phyloP scores from a whole-genome alignment of 2,888 invertebrate species.

The Nasonovia ribisnigri region DNA sequence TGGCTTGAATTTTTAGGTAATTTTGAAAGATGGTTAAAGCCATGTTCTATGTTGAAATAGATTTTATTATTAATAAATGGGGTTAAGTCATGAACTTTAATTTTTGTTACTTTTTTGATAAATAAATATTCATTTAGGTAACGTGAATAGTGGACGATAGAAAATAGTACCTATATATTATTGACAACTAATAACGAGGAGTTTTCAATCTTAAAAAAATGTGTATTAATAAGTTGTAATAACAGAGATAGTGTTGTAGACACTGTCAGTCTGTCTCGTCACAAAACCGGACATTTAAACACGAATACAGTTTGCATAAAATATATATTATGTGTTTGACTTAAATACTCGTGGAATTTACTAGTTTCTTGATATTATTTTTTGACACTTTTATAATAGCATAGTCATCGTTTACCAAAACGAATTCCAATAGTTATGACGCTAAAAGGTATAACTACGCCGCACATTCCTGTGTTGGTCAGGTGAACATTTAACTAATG shows the following conservation, averaged over 20 bases:
- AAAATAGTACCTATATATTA: background rate
- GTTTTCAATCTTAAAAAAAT: background rate
- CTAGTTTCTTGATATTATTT: background rate
- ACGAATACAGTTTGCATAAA: background rate
- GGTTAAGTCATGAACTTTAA: background rate
- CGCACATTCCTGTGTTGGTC: background rate
- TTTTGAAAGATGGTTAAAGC: background rate
- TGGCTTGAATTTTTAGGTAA: background rate
- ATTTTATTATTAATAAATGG: background rate
- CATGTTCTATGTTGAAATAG: background rate
- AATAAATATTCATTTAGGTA: background rate
- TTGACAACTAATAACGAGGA: background rate
- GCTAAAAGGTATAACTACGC: background rate
- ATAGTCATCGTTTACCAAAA: constrained; percentile 18
- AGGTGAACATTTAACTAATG: constrained; percentile 23
- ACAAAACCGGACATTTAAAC: background rate
- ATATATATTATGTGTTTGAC: background rate
- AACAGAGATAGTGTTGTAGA: background rate
- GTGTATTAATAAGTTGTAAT: background rate
- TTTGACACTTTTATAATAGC: background rate
- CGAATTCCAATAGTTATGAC: background rate
- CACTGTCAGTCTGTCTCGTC: background rate
- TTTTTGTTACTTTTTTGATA: background rate
- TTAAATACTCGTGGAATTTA: background rate
- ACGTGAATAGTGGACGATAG: background rate